These are phyloP conservation scores for Brenthis daphne DNA, from an alignment of 2,888 invertebrate genomes.

Conservation along the genomic window DNA sequence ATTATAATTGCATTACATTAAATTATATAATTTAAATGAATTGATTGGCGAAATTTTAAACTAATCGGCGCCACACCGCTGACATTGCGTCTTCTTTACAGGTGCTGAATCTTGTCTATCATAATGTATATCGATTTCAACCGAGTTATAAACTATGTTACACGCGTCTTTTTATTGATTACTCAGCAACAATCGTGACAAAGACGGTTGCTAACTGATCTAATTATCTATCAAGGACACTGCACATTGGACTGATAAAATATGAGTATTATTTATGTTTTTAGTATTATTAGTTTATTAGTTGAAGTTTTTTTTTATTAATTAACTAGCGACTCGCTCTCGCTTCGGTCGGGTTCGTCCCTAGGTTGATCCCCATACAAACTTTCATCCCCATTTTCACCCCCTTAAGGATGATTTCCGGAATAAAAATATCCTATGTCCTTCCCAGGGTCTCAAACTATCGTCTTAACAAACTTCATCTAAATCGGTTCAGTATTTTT, in stretches of 20 bases:
- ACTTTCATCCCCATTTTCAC: too few species aligned
- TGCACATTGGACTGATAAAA: conserved; percentile 7
- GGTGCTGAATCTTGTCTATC: conserved; percentile 13
- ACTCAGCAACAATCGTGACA: conserved; percentile 12
- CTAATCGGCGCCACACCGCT: conserved; percentile 17
- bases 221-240: conserved; percentile 9
- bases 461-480: too few species aligned
- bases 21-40: conserved; percentile 16
- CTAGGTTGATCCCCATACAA: too few species aligned
- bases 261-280: too few species aligned
- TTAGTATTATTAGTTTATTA: too few species aligned
- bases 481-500: too few species aligned
- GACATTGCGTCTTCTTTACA: conserved; percentile 12
- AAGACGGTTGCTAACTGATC: conserved; percentile 22
- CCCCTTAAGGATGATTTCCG: too few species aligned
- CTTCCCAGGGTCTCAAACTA: too few species aligned
- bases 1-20: not conserved
- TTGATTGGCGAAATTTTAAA: conserved; percentile 3
- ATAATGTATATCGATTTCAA: conserved; percentile 10
- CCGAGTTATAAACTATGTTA: conserved; percentile 18
- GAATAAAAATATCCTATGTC: too few species aligned
- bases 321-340: too few species aligned
- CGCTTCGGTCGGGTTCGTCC: too few species aligned
- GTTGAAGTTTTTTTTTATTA: too few species aligned
- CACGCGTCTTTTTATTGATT: conserved; percentile 23